phyloP scores from a whole-genome alignment of 2,113 vertebrate species.

The Bagarius yarrelli region DNA sequence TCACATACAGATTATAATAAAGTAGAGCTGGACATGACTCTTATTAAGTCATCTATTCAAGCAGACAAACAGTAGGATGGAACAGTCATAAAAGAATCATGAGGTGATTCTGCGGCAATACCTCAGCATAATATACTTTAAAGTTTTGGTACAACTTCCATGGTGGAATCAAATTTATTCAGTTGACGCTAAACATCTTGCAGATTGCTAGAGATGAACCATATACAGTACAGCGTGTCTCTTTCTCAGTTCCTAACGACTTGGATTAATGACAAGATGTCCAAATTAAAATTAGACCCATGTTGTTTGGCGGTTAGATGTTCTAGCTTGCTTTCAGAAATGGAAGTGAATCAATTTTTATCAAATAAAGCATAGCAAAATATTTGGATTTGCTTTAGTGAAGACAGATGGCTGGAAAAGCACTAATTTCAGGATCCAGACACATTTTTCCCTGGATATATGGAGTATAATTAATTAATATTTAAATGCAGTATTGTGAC shows the following conservation, averaged over 20 bases:
- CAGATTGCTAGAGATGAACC: background rate
- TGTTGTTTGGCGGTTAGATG: background rate
- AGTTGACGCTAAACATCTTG: background rate
- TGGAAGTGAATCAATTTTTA: background rate
- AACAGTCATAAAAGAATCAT: slow-evolving; percentile 12
- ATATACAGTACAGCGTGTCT: background rate
- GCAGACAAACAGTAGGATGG: background rate
- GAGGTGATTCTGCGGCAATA: background rate
- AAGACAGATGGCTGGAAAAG: background rate
- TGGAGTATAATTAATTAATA: background rate
- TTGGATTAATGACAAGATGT: background rate
- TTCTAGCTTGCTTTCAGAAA: background rate
- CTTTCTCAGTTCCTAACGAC: too few species aligned
- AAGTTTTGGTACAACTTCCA: background rate
- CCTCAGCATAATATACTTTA: background rate
- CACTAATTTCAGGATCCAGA: background rate
- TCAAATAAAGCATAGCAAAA: background rate
- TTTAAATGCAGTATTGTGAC: background rate
- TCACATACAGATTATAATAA: background rate
- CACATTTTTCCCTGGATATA: background rate
- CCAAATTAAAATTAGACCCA: background rate
- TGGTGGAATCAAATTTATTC: background rate
- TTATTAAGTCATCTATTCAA: background rate
- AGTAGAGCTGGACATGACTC: background rate
- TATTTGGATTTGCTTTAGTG: background rate